Percentiles rank a stretch among this genome's conserved stretches.
These are phyloP conservation scores for Dromius quadrimaculatus DNA, from an alignment of 2,888 invertebrate genomes.

Conservation along the genomic window DNA sequence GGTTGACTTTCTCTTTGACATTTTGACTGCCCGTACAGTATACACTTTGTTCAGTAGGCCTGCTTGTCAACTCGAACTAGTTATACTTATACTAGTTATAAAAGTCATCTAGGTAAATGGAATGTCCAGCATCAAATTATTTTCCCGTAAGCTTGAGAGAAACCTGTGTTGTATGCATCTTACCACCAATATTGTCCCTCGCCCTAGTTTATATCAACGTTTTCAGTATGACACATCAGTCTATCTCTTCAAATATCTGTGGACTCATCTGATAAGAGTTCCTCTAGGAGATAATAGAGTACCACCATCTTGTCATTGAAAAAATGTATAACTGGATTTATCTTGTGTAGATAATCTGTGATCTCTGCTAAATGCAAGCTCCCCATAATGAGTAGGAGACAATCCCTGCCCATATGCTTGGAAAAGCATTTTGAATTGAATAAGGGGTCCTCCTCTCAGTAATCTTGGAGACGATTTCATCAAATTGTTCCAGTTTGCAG, in stretches of 20 bases:
- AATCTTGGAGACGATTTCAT: too few species aligned
- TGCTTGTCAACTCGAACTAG: constrained; percentile 44
- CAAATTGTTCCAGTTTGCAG: too few species aligned
- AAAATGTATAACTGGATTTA: too few species aligned
- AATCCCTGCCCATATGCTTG: too few species aligned
- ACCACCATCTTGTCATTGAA: too few species aligned
- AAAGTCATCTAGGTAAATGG: constrained; percentile 57
- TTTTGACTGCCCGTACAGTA: constrained; percentile 55
- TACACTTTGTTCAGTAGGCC: constrained; percentile 53
- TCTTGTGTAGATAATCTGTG: too few species aligned
- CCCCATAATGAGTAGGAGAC: too few species aligned
- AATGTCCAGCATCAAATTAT: constrained; percentile 51
- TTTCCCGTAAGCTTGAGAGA: constrained; percentile 55
- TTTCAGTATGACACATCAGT: constrained; percentile 55
- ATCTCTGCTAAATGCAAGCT: too few species aligned
- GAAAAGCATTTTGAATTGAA: too few species aligned
- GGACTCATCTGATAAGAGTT: constrained; percentile 55
- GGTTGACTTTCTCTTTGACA: constrained; percentile 52
- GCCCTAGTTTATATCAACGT: constrained; percentile 52
- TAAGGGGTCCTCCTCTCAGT: too few species aligned
- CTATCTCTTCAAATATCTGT: constrained; percentile 57
- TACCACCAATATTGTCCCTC: constrained; percentile 47
- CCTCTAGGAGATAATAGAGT: constrained; percentile 54
- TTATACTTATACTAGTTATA: too few species aligned
- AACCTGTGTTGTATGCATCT: constrained; percentile 53